Evolutionary conservation across 2,797 vertebrate genomes (phyloP).

Genomic region (Sparidentex hasta): DNA sequence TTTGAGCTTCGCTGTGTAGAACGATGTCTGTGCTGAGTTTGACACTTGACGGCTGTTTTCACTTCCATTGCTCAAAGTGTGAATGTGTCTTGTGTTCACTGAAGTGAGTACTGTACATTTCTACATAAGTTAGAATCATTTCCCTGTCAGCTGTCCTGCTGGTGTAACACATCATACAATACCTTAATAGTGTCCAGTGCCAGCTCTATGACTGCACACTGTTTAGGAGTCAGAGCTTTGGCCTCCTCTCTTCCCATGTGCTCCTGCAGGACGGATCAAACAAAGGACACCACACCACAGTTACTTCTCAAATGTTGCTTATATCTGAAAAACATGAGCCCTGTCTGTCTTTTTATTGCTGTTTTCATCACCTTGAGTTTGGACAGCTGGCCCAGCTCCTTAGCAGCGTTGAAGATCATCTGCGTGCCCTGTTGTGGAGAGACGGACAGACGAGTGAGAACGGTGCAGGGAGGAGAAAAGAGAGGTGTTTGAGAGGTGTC

Average conservation of each 20-base stretch:
- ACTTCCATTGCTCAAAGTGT: too few relatives aligned
- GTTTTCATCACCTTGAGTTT: conserved; percentile 92
- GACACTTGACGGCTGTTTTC: too few relatives aligned
- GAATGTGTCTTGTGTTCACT: too few relatives aligned
- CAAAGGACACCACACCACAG: conserved; percentile 3
- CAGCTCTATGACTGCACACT: conserved; percentile 96
- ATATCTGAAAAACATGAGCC: too few relatives aligned
- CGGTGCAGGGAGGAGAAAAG: neutral
- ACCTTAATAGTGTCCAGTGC: conserved; percentile 98
- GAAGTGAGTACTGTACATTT: too few relatives aligned
- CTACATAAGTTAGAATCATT: neutral
- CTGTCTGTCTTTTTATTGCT: neutral
- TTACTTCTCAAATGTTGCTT: neutral
- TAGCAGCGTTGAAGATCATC: conserved; percentile 98
- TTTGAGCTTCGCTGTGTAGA: too few relatives aligned
- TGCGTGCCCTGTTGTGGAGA: conserved; percentile 91
- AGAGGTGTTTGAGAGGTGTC: conserved; percentile 20
- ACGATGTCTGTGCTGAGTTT: too few relatives aligned
- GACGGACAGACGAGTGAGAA: conserved; percentile 27
- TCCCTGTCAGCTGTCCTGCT: neutral
- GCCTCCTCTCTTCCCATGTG: conserved; percentile 98
- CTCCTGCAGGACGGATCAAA: conserved; percentile 85
- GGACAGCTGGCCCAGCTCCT: conserved; percentile 96
- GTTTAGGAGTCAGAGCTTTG: conserved; percentile 95
- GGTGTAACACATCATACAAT: conserved; percentile 18